Base-by-base conservation (phyloP, 92 coral and sea anemone genomes). In the Umimayanthus kanabou region DNA sequence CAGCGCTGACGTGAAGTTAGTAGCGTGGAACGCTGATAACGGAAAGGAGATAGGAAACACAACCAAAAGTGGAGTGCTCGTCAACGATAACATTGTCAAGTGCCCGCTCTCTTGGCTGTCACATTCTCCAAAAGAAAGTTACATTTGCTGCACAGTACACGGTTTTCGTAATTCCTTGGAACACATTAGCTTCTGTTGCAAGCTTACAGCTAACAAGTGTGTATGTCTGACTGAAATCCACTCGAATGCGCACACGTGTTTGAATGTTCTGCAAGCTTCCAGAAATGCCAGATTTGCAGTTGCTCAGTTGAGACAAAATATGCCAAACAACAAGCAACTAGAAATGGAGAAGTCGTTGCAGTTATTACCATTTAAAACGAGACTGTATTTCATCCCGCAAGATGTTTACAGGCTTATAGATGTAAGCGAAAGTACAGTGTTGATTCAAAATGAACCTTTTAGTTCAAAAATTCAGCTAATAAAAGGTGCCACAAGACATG, bases 221-320 rank as follows among this genome's bases (percentile, higher is more conserved):
- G n/a, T 29, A 37, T 9, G n/a, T 37, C 39, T 71, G 76, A 37
- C 30, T 4, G 76, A 71, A 29, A 71, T 71, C 29, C 30, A 71
- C 39, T 71, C 76, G 15, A 37, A 30, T 37, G 40, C 39, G 7
- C 39, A 71, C 40, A 37, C 30, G 39, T 71, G 30, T 16, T 18
- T 71, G 39, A 71, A 71, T 37, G 39, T 71, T 71, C 39, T 71
- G 39, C 76, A 71, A 71, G 76, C 76, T 71, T 71, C 76, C 39
- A 71, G 76, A 71, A 71, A 71, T 18, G 39, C 76, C 15, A 9
- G 42, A 30, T 71, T 71, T 71, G 76, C 76, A 28, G 5, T 71
- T 29, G 76, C 76, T 29, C 39, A 71, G 76, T 71, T 71, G 5
- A 28, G 42, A 71, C 39, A 13, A 6, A 71, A 25, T 30, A 4